Evolutionary conservation across 2,113 vertebrate species (phyloP).

Genomic region (Anser cygnoides): DNA sequence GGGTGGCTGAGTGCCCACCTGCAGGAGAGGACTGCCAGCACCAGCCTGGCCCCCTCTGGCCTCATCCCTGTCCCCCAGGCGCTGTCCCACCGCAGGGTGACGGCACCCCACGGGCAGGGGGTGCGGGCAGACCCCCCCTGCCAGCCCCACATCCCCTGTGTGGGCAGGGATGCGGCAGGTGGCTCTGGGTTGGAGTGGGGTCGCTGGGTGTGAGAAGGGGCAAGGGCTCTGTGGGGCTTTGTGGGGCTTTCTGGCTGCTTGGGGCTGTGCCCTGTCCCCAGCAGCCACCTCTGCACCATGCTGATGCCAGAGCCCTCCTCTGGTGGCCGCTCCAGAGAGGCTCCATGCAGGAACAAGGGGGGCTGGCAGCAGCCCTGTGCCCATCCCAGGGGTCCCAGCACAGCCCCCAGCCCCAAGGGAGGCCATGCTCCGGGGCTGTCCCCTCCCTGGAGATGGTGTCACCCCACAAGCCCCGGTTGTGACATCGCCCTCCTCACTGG

Average conservation of each 20-base stretch:
- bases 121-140: not conserved
- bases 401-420: not conserved
- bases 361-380: not conserved
- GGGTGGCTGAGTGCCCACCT: not conserved
- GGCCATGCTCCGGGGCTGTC: no score
- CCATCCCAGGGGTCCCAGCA: not conserved
- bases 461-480: not conserved
- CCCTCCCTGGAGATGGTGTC: not conserved
- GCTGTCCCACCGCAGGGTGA: no score
- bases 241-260: not conserved
- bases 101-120: fast-evolving
- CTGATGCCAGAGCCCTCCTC: not conserved
- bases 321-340: not conserved
- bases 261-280: no score
- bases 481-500: not conserved
- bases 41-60: not conserved
- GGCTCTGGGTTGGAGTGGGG: not conserved
- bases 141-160: fast-evolving
- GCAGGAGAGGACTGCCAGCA: not conserved
- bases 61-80: not conserved
- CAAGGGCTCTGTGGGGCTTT: not conserved
- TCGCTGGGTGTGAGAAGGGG: not conserved
- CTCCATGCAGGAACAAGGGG: fast-evolving
- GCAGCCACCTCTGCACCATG: not conserved
- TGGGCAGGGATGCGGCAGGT: not conserved